A percentile compares a stretch with the other conserved stretches of the same genome.
These are phyloP conservation scores for Anoplolepis gracilipes DNA, from an alignment of 1,140 invertebrate species.

Conservation along the genomic window DNA sequence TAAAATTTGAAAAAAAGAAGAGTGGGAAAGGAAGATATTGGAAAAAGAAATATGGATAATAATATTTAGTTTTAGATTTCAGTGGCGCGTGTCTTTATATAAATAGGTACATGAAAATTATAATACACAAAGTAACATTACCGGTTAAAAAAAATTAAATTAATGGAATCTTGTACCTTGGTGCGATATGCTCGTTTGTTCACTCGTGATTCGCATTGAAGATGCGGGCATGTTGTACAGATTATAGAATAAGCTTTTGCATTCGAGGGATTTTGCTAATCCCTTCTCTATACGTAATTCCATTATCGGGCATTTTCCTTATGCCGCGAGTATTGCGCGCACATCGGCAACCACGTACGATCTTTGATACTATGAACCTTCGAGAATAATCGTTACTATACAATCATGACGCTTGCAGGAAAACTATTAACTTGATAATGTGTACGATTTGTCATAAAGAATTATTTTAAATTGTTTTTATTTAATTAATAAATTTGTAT, in stretches of 20 bases:
- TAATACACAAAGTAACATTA: background rate
- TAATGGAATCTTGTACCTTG: background rate
- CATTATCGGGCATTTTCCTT: slow-evolving; percentile 79
- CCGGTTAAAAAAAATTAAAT: background rate
- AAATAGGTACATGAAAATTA: too few relatives aligned
- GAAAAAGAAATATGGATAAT: background rate
- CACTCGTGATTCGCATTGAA: slow-evolving; percentile 47
- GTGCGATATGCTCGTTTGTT: background rate
- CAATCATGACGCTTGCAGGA: background rate
- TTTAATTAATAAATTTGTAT: slow-evolving; percentile 13
- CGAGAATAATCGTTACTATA: slow-evolving; percentile 31
- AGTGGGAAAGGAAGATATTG: too few relatives aligned
- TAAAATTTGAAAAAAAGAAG: background rate
- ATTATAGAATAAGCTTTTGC: slow-evolving; percentile 75
- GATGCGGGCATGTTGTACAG: slow-evolving; percentile 60
- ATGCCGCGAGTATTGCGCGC: slow-evolving; percentile 31
- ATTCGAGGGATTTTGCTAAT: slow-evolving; percentile 82
- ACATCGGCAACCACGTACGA: background rate
- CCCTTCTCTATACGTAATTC: slow-evolving; percentile 76
- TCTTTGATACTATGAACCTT: slow-evolving; percentile 20
- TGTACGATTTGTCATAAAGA: background rate
- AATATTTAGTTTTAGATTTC: background rate
- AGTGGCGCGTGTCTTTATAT: too few relatives aligned
- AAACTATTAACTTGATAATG: background rate
- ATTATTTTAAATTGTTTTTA: background rate